Base-by-base conservation (phyloP, 2,888 invertebrate species). In the Pachymerium ferrugineum region DNA sequence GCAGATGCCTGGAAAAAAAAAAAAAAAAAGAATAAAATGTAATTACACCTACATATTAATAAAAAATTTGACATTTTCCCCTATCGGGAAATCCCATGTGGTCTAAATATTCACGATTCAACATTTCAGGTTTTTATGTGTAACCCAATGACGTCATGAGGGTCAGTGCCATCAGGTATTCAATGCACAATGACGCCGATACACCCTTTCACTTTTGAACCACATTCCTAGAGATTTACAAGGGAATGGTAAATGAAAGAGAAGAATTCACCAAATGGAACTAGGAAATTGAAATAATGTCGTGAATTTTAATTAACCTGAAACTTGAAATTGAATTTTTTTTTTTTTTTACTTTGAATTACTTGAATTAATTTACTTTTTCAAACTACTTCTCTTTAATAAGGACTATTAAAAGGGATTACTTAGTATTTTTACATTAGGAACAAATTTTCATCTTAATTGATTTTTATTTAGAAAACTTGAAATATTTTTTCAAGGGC, bases 191-290 rank as follows among this genome's bases (percentile, higher is more conserved):
- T 47, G 5, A 47, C 12, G 42, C 12, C 2, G 47, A 8, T 47
- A 47, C 47, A 47, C 47, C 47, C 47, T 47, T 47, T 47, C 47
- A 47, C 47, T 47, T 47, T 47, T 47, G 47, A 47, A 47, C 47
- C 47, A 47, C 47, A 47, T 47, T 47, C 47, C 47, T n/a, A n/a
- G n/a, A n/a, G n/a, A n/a, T n/a, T n/a, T n/a, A n/a, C n/a, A n/a
- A n/a, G n/a, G n/a, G 19, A 38, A 38, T 38, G 14, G 38, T 38
- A 38, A n/a, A 14, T 42, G 42, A 14, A 8, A 14, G 42, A n/a
- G 3, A 42, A 42, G 42, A 16, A 42, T n/a, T n/a, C 42, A 14
- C 8, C 16, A 47, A 47, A 47, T 47, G 47, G 47, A 16, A 19
- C 19, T 2, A 16, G 47, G 47, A 47, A 47, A n/a, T 47, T 4